Conservation (phyloP, 2,113 vertebrate genomes). For the Zootoca vivipara region DNA sequence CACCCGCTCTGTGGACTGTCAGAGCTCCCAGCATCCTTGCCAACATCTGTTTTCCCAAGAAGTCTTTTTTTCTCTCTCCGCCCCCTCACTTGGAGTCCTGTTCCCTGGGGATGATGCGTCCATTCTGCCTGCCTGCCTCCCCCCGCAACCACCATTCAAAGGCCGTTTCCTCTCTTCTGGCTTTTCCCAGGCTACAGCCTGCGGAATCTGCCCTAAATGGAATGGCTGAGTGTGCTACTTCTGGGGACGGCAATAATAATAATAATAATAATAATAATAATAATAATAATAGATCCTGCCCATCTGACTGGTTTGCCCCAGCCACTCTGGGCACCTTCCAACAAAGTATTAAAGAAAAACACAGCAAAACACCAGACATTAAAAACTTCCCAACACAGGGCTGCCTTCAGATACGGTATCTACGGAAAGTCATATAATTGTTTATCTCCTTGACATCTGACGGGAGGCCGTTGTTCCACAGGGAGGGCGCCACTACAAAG, state of each 20-base stretch:
- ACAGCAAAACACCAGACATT: too few relatives aligned
- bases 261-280: too few relatives aligned
- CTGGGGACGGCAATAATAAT: neutral
- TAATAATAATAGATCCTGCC: too few relatives aligned
- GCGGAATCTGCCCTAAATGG: neutral
- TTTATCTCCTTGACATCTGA: too few relatives aligned
- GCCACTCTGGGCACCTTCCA: too few relatives aligned
- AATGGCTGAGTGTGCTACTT: neutral
- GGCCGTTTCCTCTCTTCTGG: neutral
- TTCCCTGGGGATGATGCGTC: neutral
- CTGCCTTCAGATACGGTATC: too few relatives aligned
- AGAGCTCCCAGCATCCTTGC: neutral
- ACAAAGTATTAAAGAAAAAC: too few relatives aligned
- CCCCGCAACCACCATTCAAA: neutral
- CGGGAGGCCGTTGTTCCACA: too few relatives aligned
- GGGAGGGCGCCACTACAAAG: too few relatives aligned
- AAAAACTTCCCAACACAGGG: too few relatives aligned
- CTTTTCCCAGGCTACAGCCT: neutral
- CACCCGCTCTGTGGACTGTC: neutral
- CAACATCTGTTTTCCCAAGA: constrained; percentile 33
- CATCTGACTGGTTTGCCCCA: too few relatives aligned
- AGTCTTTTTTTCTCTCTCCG: neutral
- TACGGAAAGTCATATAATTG: too few relatives aligned
- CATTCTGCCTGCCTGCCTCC: neutral
- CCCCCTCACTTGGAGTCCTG: neutral